phyloP scores from a whole-genome alignment of 2,113 vertebrate genomes.

The Balaeniceps rex region DNA sequence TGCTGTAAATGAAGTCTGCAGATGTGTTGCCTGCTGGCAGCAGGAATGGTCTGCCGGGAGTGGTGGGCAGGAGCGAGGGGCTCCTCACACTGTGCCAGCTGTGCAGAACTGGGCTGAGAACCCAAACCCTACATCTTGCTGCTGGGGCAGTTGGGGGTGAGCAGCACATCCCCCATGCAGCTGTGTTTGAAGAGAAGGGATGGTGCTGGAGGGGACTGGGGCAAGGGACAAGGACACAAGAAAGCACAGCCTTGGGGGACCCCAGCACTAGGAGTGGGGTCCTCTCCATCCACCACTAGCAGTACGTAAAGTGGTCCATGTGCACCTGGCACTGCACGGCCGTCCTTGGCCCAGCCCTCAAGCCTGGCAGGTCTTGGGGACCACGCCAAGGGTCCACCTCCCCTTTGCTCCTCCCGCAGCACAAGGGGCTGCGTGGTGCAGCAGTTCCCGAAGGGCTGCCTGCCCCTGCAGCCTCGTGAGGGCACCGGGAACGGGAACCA shows the following conservation, averaged over 20 bases:
- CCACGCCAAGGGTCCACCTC: background rate
- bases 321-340: rapidly evolving
- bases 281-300: background rate
- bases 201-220: background rate
- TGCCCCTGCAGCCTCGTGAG: background rate
- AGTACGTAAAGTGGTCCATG: background rate
- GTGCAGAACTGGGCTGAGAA: background rate
- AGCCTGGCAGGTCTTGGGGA: background rate
- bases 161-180: background rate
- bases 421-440: rapidly evolving
- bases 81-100: background rate
- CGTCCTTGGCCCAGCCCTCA: background rate
- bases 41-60: background rate
- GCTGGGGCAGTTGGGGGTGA: background rate
- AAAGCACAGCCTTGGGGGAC: background rate
- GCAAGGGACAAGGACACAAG: background rate
- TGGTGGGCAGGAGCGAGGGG: rapidly evolving
- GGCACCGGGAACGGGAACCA: rapidly evolving
- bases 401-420: rapidly evolving
- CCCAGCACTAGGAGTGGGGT: background rate
- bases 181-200: background rate
- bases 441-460: background rate
- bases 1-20: background rate
- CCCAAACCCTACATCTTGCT: rapidly evolving
- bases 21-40: background rate